Conservation (phyloP, 1,140 invertebrate species). For the Spodoptera litura region DNA sequence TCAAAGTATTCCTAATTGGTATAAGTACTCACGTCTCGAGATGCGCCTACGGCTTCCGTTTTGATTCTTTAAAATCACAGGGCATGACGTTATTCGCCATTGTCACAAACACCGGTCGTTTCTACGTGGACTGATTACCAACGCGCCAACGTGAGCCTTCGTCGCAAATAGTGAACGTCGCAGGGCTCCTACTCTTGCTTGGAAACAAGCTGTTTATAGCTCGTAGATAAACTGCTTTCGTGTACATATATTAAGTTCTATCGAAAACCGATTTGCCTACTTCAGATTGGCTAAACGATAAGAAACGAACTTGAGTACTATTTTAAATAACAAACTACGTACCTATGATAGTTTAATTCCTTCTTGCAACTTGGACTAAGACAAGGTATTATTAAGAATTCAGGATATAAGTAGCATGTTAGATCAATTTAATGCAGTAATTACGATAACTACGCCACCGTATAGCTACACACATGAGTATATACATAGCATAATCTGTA, state of each 20-base stretch:
- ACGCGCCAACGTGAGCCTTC: constrained; percentile 39
- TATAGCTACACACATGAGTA: not conserved
- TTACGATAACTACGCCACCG: not conserved
- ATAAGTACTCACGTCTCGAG: constrained; percentile 49
- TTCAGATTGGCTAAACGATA: not conserved
- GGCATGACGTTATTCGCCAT: constrained; percentile 72
- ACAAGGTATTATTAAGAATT: constrained; percentile 12
- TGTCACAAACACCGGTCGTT: constrained; percentile 63
- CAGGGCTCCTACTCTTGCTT: constrained; percentile 8
- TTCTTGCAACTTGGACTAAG: too few relatives aligned
- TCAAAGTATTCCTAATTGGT: constrained; percentile 48
- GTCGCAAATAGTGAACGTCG: constrained; percentile 39
- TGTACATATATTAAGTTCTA: constrained; percentile 1
- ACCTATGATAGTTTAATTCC: too few relatives aligned
- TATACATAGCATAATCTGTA: not conserved
- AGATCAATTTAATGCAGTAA: constrained; percentile 19
- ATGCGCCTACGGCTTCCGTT: constrained; percentile 70
- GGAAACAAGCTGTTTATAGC: constrained; percentile 36
- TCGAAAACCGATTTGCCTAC: constrained; percentile 11
- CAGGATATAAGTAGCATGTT: not conserved
- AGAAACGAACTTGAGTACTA: too few relatives aligned
- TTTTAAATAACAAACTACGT: too few relatives aligned
- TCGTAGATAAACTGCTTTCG: constrained; percentile 12
- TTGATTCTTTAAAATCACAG: constrained; percentile 72
- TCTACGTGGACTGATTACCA: constrained; percentile 69